These are phyloP conservation scores for Fregetta grallaria DNA, from an alignment of 2,113 vertebrate genomes.

Conservation along the genomic window DNA sequence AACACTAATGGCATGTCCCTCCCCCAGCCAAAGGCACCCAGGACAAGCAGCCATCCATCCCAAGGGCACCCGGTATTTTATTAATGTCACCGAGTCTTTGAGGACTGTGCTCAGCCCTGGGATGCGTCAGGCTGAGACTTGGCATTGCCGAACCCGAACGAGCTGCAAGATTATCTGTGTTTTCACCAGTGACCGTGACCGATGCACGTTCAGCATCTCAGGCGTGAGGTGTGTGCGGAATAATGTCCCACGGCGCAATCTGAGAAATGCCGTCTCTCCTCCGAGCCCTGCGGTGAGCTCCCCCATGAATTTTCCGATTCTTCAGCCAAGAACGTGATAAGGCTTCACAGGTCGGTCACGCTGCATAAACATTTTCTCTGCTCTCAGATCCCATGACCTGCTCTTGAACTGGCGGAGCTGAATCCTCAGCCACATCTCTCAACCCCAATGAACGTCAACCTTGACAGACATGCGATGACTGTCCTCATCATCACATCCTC, in stretches of 20 bases:
- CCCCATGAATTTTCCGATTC: not conserved
- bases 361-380: not conserved
- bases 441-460: rapidly evolving
- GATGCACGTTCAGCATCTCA: not conserved
- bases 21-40: not conserved
- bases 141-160: not conserved
- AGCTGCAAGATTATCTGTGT: not conserved
- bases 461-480: rapidly evolving
- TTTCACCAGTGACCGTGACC: not conserved
- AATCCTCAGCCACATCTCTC: not conserved
- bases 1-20: rapidly evolving
- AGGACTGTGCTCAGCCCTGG: not conserved
- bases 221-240: not conserved
- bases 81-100: not conserved
- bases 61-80: not conserved
- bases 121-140: not conserved
- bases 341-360: not conserved
- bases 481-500: not conserved
- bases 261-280: not conserved
- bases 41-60: not conserved
- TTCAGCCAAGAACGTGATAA: not conserved
- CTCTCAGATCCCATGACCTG: not conserved
- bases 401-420: not conserved
- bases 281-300: not conserved
- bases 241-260: not conserved